Conservation (phyloP, 2,888 invertebrate species). For the Amblyjoppa fuscipennis region DNA sequence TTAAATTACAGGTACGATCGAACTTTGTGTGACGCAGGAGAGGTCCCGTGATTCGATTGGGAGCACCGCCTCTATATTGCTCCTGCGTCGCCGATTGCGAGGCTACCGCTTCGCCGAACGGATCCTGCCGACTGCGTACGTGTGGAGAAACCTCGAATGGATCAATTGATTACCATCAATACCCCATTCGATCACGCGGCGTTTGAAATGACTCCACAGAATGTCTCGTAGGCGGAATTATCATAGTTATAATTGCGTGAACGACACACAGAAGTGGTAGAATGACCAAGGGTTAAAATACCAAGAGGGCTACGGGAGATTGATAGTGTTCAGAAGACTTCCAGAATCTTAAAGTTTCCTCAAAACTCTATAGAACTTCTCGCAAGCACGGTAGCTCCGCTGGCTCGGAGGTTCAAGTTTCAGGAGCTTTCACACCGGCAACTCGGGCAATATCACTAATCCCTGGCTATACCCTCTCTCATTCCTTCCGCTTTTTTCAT, state of each 20-base stretch:
- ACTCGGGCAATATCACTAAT: constrained; percentile 24
- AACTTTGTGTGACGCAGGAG: constrained; percentile 38
- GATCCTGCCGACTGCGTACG: constrained; percentile 1
- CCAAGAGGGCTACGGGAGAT: too few species aligned
- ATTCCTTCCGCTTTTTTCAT: constrained; percentile 30
- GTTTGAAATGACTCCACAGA: constrained; percentile 1
- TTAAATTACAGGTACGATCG: constrained; percentile 47
- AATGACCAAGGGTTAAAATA: not conserved
- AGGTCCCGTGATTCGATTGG: constrained; percentile 34
- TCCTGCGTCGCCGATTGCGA: constrained; percentile 3
- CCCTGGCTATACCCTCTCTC: not conserved
- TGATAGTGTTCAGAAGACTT: constrained; percentile 1
- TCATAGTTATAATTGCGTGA: not conserved
- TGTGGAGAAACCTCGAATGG: constrained; percentile 12
- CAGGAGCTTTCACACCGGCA: constrained; percentile 10
- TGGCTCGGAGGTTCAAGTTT: not conserved
- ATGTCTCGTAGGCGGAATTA: not conserved
- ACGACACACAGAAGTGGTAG: not conserved
- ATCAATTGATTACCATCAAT: constrained; percentile 39
- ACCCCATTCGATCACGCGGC: constrained; percentile 8
- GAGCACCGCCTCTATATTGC: constrained; percentile 16
- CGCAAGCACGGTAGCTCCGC: not conserved
- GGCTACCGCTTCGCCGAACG: constrained; percentile 3
- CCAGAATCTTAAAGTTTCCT: constrained; percentile 12
- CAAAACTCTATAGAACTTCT: constrained; percentile 28